Base-by-base conservation (phyloP, 2,888 invertebrate species). In the Epinotia ramella region DNA sequence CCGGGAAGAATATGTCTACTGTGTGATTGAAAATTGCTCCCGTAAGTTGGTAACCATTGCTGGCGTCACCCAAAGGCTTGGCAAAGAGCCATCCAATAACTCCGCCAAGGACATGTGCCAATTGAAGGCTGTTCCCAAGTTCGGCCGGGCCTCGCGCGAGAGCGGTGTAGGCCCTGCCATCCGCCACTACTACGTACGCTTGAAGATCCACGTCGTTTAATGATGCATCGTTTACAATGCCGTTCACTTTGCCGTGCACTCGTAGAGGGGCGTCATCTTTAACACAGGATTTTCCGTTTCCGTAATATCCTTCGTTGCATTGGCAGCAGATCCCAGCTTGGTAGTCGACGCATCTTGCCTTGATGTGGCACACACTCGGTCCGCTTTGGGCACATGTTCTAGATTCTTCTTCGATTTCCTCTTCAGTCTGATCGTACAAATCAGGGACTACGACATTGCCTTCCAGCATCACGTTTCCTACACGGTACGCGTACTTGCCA, bases 71-170 rank as follows among this genome's bases (percentile, higher is more conserved):
- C 40, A 96, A 91, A 3, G 97, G 96, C 84, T 97, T 97, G 7
- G 99, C 99, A 87, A 99, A 99, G 0, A 99, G 92, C 98, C 99
- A 99, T 11, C 98, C 99, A 73, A 99, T 96, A 0, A 97, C 95
- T 24, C 97, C 96, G 0, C 98, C 98, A 40, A 99, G 92, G 5
- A 97, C 96, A 82, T 97, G 96, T 1, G 99, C 94, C n/a, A 98
- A 95, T 88, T 98, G 97, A 81, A 99, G 94, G 83, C 97, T 97
- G 64, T 95, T 95, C 3, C 98, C 99, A 49, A 98, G 93, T 18
- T 95, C 93, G 5, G 95, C 92, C 0, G 97, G 97, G 6, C 98
- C 95, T 77, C 97, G 96, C 18, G 98, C 98, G 57, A 99, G 95
- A 0, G 99, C 99, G 0, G 98, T 98, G 88, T 99, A 99, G 1